Evolutionary conservation across 2,797 vertebrate species (phyloP).

Genomic region (Clarias platycephalus): DNA sequence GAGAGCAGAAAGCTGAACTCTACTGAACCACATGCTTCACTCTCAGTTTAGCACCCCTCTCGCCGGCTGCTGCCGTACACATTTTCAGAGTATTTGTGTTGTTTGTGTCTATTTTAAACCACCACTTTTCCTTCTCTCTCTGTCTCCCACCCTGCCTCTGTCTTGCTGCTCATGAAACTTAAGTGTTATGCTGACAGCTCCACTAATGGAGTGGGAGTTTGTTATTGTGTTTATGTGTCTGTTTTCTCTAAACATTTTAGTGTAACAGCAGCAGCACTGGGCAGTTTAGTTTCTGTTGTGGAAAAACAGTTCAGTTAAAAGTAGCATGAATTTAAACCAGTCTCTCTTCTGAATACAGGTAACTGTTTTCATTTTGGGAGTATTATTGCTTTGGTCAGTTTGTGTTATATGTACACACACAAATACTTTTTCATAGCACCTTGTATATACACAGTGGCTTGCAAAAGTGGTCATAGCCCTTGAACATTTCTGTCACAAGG

Average conservation of each 20-base stretch:
- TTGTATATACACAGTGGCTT: too few species aligned
- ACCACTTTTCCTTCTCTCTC: conserved; percentile 17
- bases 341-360: neutral
- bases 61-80: conserved; percentile 44
- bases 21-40: conserved; percentile 50
- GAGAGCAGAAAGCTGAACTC: conserved; percentile 49
- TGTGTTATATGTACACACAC: too few species aligned
- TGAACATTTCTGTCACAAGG: too few species aligned
- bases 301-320: conserved; percentile 44
- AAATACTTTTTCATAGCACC: too few species aligned
- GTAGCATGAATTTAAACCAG: conserved; percentile 4
- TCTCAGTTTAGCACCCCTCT: conserved; percentile 40
- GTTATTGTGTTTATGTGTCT: conserved; percentile 47
- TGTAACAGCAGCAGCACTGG: conserved; percentile 35
- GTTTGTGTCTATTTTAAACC: conserved; percentile 54
- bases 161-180: conserved; percentile 37
- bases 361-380: neutral
- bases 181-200: conserved; percentile 49
- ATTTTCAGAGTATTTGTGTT: conserved; percentile 40
- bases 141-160: conserved; percentile 23
- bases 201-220: conserved; percentile 48
- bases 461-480: too few species aligned
- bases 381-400: neutral
- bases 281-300: conserved; percentile 36
- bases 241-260: conserved; percentile 43